Evolutionary conservation across 1,140 invertebrate genomes (phyloP).

Genomic region (Aphis craccivora): DNA sequence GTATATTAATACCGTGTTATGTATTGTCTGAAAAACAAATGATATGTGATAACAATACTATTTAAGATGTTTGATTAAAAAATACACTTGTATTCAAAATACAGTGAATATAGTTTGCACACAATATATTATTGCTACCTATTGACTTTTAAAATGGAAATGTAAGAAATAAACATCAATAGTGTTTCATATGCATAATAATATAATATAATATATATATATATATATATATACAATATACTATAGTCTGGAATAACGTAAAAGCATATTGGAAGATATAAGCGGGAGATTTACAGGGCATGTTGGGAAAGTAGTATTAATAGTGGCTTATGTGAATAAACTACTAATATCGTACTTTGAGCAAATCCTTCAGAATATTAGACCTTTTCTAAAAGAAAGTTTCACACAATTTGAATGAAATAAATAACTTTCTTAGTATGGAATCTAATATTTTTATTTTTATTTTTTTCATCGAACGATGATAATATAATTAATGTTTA

Average conservation of each 20-base stretch:
- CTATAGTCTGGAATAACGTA: not conserved
- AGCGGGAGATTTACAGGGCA: not conserved
- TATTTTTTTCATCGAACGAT: not conserved
- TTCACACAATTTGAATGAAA: not conserved
- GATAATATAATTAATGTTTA: not conserved
- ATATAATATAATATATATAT: not conserved
- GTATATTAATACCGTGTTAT: too few relatives aligned
- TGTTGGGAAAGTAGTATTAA: constrained; percentile 27
- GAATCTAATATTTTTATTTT: not conserved
- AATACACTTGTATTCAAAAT: not conserved
- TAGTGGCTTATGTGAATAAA: constrained; percentile 19
- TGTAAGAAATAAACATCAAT: not conserved
- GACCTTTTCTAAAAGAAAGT: not conserved
- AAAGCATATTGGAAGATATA: not conserved
- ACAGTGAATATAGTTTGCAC: not conserved
- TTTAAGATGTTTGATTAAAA: not conserved
- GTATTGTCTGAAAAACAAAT: not conserved
- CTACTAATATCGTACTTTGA: not conserved
- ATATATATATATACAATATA: not conserved
- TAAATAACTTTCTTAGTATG: not conserved
- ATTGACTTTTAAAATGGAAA: not conserved
- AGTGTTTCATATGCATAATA: not conserved
- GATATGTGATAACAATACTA: not conserved
- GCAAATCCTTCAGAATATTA: not conserved
- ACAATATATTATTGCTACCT: not conserved